Percentiles rank a stretch among this genome's conserved stretches.
Evolutionary conservation across 2,888 invertebrate species (phyloP).

Genomic region (Brenthis ino): DNA sequence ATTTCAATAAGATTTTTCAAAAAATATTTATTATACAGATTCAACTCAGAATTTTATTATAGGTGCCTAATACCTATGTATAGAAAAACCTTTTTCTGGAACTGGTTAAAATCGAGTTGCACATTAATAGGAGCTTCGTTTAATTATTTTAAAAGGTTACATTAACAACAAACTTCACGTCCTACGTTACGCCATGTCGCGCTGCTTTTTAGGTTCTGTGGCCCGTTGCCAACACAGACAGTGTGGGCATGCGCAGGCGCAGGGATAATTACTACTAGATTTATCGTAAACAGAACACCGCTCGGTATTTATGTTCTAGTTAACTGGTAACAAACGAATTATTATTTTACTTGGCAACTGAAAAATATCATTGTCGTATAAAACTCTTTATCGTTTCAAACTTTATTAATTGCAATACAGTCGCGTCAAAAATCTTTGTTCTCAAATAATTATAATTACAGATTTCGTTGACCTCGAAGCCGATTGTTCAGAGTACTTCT

Average conservation of each 20-base stretch:
- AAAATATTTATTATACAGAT: too few species aligned
- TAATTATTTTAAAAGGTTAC: constrained; percentile 4
- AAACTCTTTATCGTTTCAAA: constrained; percentile 1
- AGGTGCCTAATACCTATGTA: too few species aligned
- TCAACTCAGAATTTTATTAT: too few species aligned
- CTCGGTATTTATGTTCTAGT: constrained; percentile 28
- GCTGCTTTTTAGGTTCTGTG: constrained; percentile 50
- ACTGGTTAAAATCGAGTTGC: too few species aligned
- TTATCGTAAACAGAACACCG: constrained; percentile 40
- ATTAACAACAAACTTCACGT: constrained; percentile 37
- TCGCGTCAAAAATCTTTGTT: constrained; percentile 48
- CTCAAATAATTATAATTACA: constrained; percentile 30
- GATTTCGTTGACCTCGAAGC: constrained; percentile 50
- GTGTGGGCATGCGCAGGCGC: constrained; percentile 31
- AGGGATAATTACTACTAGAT: constrained; percentile 36
- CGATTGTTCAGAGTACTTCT: constrained; percentile 38
- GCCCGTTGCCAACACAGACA: constrained; percentile 49
- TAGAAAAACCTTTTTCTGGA: too few species aligned
- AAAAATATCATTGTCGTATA: constrained; percentile 8
- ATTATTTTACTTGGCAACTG: constrained; percentile 1
- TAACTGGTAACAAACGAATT: constrained; percentile 19
- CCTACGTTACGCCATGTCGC: constrained; percentile 58
- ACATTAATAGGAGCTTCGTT: background rate
- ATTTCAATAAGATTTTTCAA: too few species aligned
- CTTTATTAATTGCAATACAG: constrained; percentile 48